These are phyloP conservation scores for Cosmorhoe ocellata DNA, from an alignment of 2,888 invertebrate genomes.

Conservation along the genomic window DNA sequence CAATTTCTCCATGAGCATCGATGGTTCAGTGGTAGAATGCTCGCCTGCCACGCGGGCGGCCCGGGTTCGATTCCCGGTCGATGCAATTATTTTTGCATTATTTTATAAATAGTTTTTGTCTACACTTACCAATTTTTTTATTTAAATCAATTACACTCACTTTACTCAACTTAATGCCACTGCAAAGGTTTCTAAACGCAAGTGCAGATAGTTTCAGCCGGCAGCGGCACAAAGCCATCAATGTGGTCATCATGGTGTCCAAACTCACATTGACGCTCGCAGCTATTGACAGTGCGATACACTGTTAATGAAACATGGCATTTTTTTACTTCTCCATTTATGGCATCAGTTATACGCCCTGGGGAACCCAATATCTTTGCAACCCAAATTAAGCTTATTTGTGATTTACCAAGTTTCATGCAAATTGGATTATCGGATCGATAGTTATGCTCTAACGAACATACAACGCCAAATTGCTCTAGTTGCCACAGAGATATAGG, in stretches of 20 bases:
- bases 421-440: no score
- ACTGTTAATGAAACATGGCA: constrained; percentile 21
- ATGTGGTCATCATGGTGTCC: constrained; percentile 57
- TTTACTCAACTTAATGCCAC: constrained; percentile 23
- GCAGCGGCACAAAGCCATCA: constrained; percentile 59
- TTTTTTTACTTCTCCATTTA: no score
- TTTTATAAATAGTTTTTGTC: no score
- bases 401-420: no score
- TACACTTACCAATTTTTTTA: no score
- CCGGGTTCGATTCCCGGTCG: constrained; percentile 81
- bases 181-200: constrained; percentile 50
- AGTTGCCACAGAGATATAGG: no score
- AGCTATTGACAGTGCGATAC: constrained; percentile 50
- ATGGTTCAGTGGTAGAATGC: constrained; percentile 84
- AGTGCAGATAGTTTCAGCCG: constrained; percentile 62
- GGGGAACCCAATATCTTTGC: no score
- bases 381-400: no score
- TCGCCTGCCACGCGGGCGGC: constrained; percentile 83
- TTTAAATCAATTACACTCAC: no score
- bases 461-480: no score
- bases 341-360: no score
- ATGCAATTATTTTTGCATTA: constrained; percentile 58
- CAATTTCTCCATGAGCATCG: constrained; percentile 59
- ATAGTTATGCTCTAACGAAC: no score
- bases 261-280: constrained; percentile 66